phyloP scores from a whole-genome alignment of 2,888 invertebrate genomes.

The Volucella inanis region DNA sequence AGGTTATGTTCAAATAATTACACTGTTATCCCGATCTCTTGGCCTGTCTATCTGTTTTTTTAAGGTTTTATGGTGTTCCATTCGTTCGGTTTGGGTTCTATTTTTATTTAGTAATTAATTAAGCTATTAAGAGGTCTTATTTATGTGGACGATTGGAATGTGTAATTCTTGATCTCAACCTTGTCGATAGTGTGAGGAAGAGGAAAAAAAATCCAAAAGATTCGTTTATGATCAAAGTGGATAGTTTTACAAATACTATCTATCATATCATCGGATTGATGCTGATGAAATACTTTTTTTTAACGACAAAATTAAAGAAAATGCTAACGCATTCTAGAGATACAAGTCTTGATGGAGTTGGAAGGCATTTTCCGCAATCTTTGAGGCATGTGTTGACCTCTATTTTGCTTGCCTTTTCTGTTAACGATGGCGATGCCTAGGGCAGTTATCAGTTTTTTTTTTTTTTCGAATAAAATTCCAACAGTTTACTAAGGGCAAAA shows the following conservation, averaged over 20 bases:
- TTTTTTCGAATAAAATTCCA: background rate
- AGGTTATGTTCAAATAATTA: conserved; percentile 73
- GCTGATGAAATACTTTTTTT: too few relatives aligned
- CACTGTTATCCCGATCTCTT: conserved; percentile 53
- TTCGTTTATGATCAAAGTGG: conserved; percentile 59
- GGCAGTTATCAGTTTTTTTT: background rate
- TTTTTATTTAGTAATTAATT: conserved; percentile 75
- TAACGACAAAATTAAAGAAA: too few relatives aligned
- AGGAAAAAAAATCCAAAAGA: background rate
- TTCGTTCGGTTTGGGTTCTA: conserved; percentile 51
- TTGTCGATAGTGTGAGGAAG: background rate
- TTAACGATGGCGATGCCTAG: conserved; percentile 30
- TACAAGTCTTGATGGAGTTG: too few relatives aligned
- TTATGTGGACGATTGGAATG: conserved; percentile 70
- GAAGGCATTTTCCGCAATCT: background rate
- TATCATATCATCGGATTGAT: too few relatives aligned
- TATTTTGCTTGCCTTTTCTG: conserved; percentile 7
- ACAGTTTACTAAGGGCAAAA: too few relatives aligned
- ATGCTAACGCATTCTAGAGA: too few relatives aligned
- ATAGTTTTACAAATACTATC: background rate
- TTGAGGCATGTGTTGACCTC: conserved; percentile 10
- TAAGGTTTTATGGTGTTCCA: conserved; percentile 48
- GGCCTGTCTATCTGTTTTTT: background rate
- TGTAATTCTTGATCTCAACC: conserved; percentile 52
- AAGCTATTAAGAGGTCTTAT: conserved; percentile 75